A percentile compares a stretch with the other conserved stretches of the same genome.
Conservation (phyloP, 2,888 invertebrate species). For the Spodoptera picta region DNA sequence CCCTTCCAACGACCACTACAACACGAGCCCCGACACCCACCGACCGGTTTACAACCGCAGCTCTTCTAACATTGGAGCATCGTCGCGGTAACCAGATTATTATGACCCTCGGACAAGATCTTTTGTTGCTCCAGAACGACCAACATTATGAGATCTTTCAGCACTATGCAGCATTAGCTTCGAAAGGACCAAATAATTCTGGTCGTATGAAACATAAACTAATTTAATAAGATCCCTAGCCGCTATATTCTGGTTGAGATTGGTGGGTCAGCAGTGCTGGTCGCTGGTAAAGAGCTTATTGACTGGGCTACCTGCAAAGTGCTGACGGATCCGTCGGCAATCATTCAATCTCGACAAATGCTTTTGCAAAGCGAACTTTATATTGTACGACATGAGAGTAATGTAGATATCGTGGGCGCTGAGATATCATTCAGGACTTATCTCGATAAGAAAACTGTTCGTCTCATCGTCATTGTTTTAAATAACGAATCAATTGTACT, state of each 20-base stretch:
- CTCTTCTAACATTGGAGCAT: slow-evolving; percentile 2
- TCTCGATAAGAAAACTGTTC: too few species aligned
- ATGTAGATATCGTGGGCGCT: neutral
- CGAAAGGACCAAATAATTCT: neutral
- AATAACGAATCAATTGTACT: too few species aligned
- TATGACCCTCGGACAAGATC: slow-evolving; percentile 30
- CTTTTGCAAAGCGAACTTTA: slow-evolving; percentile 40
- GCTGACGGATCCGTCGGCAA: slow-evolving; percentile 42
- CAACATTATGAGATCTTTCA: slow-evolving; percentile 20
- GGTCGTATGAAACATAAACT: neutral
- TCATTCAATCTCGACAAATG: slow-evolving; percentile 55
- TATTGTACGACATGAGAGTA: slow-evolving; percentile 8
- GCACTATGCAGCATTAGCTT: neutral
- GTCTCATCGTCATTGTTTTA: too few species aligned
- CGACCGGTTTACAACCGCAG: neutral
- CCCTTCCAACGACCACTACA: slow-evolving; percentile 21
- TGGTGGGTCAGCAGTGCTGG: slow-evolving; percentile 12
- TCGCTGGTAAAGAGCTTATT: slow-evolving; percentile 26
- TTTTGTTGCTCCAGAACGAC: slow-evolving; percentile 21
- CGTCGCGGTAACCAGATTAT: slow-evolving; percentile 33
- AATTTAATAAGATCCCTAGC: slow-evolving; percentile 4
- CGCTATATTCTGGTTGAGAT: neutral
- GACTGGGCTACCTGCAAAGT: slow-evolving; percentile 47
- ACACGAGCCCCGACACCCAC: slow-evolving; percentile 1
- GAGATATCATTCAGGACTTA: neutral